These are phyloP conservation scores for Enteromius radiatus DNA, from an alignment of 2,797 vertebrate species.

Conservation along the genomic window DNA sequence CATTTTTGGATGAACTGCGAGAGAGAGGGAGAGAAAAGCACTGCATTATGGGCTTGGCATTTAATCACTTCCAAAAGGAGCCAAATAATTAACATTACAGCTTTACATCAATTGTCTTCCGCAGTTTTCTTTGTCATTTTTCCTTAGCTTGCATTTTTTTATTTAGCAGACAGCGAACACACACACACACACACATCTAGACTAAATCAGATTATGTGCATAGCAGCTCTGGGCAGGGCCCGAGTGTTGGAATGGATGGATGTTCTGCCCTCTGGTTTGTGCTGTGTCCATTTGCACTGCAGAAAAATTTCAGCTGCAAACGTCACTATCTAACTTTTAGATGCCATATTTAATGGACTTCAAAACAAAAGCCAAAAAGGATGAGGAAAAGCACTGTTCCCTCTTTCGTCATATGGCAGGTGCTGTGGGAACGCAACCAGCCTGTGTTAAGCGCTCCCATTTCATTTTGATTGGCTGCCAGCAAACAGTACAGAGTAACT, in stretches of 20 bases:
- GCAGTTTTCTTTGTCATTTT: conserved; percentile 13
- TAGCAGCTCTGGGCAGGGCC: conserved; percentile 23
- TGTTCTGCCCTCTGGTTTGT: conserved; percentile 26
- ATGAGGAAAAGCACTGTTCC: conserved; percentile 20
- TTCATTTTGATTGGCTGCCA: conserved; percentile 77
- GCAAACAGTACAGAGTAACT: conserved; percentile 68
- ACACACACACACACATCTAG: not conserved
- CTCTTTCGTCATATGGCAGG: conserved; percentile 22
- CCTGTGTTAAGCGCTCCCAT: conserved; percentile 64
- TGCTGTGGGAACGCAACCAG: conserved; percentile 45
- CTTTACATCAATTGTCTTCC: conserved; percentile 32
- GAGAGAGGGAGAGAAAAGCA: conserved; percentile 60
- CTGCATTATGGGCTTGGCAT: conserved; percentile 32
- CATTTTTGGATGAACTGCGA: not conserved
- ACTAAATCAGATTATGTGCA: conserved; percentile 31
- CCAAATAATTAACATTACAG: conserved; percentile 49
- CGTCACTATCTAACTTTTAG: conserved; percentile 17
- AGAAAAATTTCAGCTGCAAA: conserved; percentile 21
- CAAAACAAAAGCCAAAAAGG: conserved; percentile 11
- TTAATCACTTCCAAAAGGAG: conserved; percentile 44
- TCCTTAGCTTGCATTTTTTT: conserved; percentile 8
- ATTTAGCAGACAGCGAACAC: not conserved
- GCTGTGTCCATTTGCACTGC: not conserved
- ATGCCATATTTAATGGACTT: conserved; percentile 12
- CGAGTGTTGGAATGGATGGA: conserved; percentile 16